Conservation (phyloP, 2,888 invertebrate genomes). For the Luffia ferchaultella region DNA sequence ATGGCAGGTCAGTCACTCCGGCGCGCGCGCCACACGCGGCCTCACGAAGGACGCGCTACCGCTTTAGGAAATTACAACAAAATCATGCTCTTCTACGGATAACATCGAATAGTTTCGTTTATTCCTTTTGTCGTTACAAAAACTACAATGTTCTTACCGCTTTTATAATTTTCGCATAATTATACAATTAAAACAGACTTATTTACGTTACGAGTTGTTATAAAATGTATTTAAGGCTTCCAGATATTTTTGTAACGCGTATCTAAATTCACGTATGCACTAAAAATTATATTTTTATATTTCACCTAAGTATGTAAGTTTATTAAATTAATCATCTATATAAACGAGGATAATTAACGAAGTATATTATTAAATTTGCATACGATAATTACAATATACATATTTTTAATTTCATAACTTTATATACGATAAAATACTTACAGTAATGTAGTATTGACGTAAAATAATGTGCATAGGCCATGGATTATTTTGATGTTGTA, state of each 20-base stretch:
- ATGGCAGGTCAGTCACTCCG: constrained; percentile 4
- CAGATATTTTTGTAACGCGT: neutral
- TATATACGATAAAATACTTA: neutral
- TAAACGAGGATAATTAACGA: neutral
- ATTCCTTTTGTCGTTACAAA: neutral
- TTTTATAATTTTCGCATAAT: neutral
- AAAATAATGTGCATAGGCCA: neutral
- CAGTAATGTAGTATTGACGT: neutral
- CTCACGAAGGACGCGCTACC: constrained; percentile 38
- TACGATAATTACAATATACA: neutral
- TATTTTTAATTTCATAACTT: neutral
- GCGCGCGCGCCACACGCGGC: constrained; percentile 44
- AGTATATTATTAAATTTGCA: neutral
- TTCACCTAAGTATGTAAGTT: neutral
- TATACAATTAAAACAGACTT: neutral
- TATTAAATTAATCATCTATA: neutral
- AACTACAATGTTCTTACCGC: neutral
- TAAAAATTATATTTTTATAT: neutral
- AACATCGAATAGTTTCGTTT: neutral
- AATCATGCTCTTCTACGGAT: neutral
- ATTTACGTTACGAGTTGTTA: neutral
- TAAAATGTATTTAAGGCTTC: neutral
- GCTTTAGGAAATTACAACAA: neutral
- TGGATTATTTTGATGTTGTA: no score
- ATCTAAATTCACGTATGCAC: neutral